These are phyloP conservation scores for Cataglyphis livida DNA, from an alignment of 2,888 invertebrate species.

Conservation along the genomic window DNA sequence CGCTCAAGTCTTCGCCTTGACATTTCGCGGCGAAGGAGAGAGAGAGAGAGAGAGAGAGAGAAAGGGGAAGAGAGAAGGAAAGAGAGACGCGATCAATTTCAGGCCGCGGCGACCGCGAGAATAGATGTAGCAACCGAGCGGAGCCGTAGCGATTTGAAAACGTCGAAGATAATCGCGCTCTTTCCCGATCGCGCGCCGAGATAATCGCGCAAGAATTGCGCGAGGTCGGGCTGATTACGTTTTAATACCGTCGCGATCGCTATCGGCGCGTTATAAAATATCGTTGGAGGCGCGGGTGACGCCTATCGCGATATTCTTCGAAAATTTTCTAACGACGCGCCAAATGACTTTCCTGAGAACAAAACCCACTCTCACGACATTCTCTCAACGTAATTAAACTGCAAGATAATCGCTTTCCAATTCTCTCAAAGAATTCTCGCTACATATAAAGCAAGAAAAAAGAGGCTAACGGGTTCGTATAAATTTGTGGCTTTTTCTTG, in stretches of 20 bases:
- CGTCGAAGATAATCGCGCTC: slow-evolving; percentile 48
- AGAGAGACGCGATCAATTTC: slow-evolving; percentile 52
- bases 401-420: not conserved
- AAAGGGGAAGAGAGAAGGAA: too few relatives aligned
- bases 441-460: slow-evolving; percentile 5
- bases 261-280: slow-evolving; percentile 51
- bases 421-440: not conserved
- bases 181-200: slow-evolving; percentile 50
- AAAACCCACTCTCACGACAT: not conserved
- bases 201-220: slow-evolving; percentile 56
- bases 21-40: slow-evolving; percentile 42
- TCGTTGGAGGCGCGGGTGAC: slow-evolving; percentile 48
- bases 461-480: not conserved
- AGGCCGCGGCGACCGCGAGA: slow-evolving; percentile 44
- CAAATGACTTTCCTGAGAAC: slow-evolving; percentile 35
- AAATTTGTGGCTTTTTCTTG: not conserved
- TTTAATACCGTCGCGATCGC: slow-evolving; percentile 50
- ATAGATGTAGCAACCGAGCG: slow-evolving; percentile 44
- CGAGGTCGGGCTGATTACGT: slow-evolving; percentile 56
- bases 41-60: slow-evolving; percentile 2
- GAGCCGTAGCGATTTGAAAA: slow-evolving; percentile 31
- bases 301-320: slow-evolving; percentile 38
- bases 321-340: slow-evolving; percentile 39
- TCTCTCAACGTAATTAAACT: not conserved
- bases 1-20: slow-evolving; percentile 39